These are phyloP conservation scores for Argynnis bischoffii DNA, from an alignment of 2,888 invertebrate genomes.

Conservation along the genomic window DNA sequence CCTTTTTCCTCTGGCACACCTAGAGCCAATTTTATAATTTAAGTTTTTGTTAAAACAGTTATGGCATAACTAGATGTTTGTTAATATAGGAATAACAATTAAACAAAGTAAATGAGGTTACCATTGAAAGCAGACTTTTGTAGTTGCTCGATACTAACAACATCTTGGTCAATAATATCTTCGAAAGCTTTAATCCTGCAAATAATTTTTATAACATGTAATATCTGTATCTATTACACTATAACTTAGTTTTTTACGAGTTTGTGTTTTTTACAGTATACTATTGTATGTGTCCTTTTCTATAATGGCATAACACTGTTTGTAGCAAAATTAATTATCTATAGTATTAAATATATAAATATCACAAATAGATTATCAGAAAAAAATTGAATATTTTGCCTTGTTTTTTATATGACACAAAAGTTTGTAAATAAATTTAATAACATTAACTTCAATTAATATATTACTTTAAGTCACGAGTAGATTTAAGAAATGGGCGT, in stretches of 20 bases:
- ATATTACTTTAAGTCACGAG: neutral
- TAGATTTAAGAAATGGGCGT: neutral
- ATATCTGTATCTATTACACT: too few relatives aligned
- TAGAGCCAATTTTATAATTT: constrained; percentile 52
- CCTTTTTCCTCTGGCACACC: constrained; percentile 95
- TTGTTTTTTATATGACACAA: too few relatives aligned
- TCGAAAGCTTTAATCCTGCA: constrained; percentile 91
- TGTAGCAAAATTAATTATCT: too few relatives aligned
- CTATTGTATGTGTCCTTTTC: too few relatives aligned
- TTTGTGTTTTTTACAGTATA: too few relatives aligned
- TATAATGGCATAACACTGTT: too few relatives aligned
- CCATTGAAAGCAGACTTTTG: constrained; percentile 91
- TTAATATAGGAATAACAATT: neutral
- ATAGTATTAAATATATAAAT: too few relatives aligned
- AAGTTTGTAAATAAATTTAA: too few relatives aligned
- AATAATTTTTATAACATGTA: constrained; percentile 43
- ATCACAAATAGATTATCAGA: too few relatives aligned
- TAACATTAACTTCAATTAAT: too few relatives aligned
- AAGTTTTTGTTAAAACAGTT: neutral
- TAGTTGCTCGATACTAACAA: constrained; percentile 86
- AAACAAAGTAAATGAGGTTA: constrained; percentile 50
- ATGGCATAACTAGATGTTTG: neutral
- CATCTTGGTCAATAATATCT: constrained; percentile 85
- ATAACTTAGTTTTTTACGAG: too few relatives aligned
- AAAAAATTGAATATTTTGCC: too few relatives aligned